Evolutionary conservation across 2,888 invertebrate genomes (phyloP).

Genomic region (Lasioglossum figueresi): DNA sequence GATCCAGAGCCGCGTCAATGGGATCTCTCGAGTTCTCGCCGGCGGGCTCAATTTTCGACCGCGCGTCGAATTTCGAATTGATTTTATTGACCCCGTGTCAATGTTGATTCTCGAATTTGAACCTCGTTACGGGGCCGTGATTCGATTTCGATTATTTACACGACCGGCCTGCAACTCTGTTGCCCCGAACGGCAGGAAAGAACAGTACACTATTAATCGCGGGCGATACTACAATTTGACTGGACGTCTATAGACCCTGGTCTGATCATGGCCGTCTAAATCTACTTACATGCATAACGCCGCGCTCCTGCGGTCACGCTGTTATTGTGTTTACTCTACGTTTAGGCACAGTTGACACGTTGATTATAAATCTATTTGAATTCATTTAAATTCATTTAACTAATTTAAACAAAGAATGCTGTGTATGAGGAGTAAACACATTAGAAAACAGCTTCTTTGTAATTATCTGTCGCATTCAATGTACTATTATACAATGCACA

Average conservation of each 20-base stretch:
- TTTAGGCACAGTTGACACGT: background rate
- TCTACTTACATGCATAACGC: background rate
- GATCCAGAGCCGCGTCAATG: background rate
- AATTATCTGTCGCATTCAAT: no score
- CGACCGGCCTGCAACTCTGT: background rate
- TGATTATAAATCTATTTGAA: no score
- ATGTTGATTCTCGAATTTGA: background rate
- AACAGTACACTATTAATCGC: background rate
- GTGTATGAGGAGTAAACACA: no score
- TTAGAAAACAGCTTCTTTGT: no score
- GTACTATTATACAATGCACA: no score
- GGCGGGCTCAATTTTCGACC: background rate
- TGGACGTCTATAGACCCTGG: background rate
- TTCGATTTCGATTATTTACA: constrained; percentile 8
- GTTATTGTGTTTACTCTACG: background rate
- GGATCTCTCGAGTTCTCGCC: background rate
- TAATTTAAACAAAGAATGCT: no score
- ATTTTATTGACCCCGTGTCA: background rate
- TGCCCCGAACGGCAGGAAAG: background rate
- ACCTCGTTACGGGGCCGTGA: background rate
- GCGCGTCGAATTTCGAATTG: constrained; percentile 1
- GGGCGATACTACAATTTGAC: background rate
- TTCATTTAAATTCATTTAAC: no score
- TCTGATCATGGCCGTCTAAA: background rate
- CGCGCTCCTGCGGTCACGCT: background rate